Evolutionary conservation across 2,888 invertebrate species (phyloP), one percentile per base, ranked within the genome.

Genomic region (Oligia fasciuncula): DNA sequence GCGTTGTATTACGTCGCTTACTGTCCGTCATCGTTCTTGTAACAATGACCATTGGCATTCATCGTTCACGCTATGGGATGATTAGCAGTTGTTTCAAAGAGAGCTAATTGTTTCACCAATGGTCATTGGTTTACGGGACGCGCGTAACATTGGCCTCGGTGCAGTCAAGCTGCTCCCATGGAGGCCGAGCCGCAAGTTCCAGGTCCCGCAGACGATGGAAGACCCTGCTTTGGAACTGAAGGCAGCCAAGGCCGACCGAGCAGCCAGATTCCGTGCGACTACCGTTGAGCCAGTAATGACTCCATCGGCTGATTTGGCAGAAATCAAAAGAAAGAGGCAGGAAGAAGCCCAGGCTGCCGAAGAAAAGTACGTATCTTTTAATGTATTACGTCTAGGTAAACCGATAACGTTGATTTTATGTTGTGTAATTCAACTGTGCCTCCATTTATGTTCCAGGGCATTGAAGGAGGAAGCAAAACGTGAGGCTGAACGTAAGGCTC

Each of bases 101-200:
- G n/a, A 69, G 87, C 91, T 90, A 83, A 89, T 90, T 91, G 91
- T 93, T 94, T 92, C 93, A 91, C 88, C 91, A 90, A 92, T 94
- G 94, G 93, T 93, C 92, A 90, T 91, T 91, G 88, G 80, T 86
- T 85, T 78, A 83, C 74, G 86, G 92, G 89, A 91, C 89, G 83
- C 91, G 91, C 89, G 90, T 94, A 95, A 95, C 92, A 85, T 94
- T 92, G 94, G 95, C 95, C 95, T 93, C 92, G 95, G 94, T 95
- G 94, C 97, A 97, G 97, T 97, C 88, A 97, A 97, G 91, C 97
- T 98, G 96, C 97, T 98, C 87, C 97, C 98, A 87, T 97, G 97
- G 94, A 97, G 98, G 92, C 97, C 98, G 91, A 97, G 98, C 92
- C 97, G 98, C 93, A 97, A 97, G 94, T 98, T 98, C 95, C 97